Percentiles rank a stretch among this genome's conserved stretches.
These are phyloP conservation scores for Artibeus jamaicensis DNA, from an alignment of 2,797 vertebrate genomes.

Conservation along the genomic window DNA sequence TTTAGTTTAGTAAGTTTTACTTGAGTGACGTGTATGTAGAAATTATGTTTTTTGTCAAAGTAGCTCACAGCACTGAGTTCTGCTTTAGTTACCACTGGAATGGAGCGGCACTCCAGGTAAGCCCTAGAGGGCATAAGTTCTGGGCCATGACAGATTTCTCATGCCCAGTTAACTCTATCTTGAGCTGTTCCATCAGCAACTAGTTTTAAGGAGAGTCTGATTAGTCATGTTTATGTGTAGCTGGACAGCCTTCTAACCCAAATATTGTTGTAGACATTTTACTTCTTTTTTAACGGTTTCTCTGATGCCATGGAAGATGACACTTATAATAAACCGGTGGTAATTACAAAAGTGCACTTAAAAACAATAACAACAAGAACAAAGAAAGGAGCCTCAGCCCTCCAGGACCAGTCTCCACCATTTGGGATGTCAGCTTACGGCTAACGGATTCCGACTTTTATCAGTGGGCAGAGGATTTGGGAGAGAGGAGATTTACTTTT, in stretches of 20 bases:
- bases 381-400: not conserved
- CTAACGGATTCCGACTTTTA: not conserved
- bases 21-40: not conserved
- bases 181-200: not conserved
- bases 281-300: not conserved
- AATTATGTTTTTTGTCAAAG: not conserved
- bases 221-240: not conserved
- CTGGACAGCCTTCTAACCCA: not conserved
- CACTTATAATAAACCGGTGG: not conserved
- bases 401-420: not conserved
- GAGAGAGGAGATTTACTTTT: rapidly evolving
- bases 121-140: not conserved
- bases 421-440: not conserved
- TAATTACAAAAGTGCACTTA: not conserved
- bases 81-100: not conserved
- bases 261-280: not conserved
- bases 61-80: not conserved
- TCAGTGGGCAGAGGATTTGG: not conserved
- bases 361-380: too few relatives aligned
- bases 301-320: not conserved
- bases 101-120: not conserved
- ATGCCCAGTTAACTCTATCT: not conserved
- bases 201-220: not conserved
- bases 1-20: not conserved
- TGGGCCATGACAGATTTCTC: not conserved